Conservation (phyloP, 1,140 invertebrate species). For the Gonioctena quinquepunctata region DNA sequence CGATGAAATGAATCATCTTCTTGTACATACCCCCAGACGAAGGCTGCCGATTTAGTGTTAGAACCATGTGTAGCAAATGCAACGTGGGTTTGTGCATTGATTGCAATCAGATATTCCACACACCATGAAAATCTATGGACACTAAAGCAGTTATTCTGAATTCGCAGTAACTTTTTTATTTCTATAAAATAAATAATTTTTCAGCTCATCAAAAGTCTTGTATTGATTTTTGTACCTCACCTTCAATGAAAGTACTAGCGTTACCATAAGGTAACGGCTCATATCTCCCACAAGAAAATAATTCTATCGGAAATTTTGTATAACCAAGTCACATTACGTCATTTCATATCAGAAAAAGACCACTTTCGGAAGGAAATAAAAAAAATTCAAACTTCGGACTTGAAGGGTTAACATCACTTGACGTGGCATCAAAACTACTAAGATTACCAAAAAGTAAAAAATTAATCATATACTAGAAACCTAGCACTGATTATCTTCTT, state of each 20-base stretch:
- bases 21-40: slow-evolving; percentile 3
- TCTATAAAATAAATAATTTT: neutral
- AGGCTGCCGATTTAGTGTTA: slow-evolving; percentile 8
- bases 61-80: slow-evolving; percentile 13
- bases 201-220: neutral
- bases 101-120: slow-evolving; percentile 11
- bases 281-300: neutral
- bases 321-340: neutral
- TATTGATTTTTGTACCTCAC: neutral
- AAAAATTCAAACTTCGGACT: no score
- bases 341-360: neutral
- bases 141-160: neutral
- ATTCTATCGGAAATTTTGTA: neutral
- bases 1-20: slow-evolving; percentile 2
- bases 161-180: neutral
- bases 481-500: no score
- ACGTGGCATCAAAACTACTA: no score
- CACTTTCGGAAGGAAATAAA: no score
- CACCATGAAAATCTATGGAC: neutral
- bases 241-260: neutral
- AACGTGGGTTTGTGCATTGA: slow-evolving; percentile 13
- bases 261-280: neutral
- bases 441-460: no score
- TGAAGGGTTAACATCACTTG: no score
- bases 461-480: no score